Conservation (phyloP, 2,113 vertebrate species). For the Pseudorasbora parva region DNA sequence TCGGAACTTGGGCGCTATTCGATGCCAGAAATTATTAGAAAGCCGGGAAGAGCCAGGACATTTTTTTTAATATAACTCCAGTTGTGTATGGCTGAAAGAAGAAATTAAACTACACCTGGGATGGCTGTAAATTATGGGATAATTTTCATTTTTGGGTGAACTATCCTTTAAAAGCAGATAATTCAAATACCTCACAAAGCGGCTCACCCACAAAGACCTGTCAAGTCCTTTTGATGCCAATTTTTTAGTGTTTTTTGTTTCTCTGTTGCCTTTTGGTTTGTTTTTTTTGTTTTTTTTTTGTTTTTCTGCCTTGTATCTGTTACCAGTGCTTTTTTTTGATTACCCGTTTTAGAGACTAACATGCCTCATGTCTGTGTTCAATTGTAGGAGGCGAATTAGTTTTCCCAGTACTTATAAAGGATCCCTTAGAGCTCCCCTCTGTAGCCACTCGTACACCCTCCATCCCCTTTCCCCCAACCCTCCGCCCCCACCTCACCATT, state of each 20-base stretch:
- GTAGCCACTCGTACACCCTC: slow-evolving; percentile 95
- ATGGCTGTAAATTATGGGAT: no score
- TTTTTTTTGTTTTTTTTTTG: neutral
- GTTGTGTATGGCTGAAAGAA: no score
- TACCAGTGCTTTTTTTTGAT: slow-evolving; percentile 18
- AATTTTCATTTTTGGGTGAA: neutral
- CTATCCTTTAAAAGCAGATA: neutral
- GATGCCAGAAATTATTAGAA: no score
- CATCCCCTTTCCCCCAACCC: slow-evolving; percentile 96
- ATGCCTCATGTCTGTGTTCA: slow-evolving; percentile 76
- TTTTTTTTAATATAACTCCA: no score
- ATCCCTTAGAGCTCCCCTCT: slow-evolving; percentile 95
- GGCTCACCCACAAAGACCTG: slow-evolving; percentile 52
- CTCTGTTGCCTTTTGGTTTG: slow-evolving; percentile 22
- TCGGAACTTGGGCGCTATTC: no score
- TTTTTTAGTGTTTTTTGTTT: slow-evolving; percentile 18
- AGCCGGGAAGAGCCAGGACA: no score
- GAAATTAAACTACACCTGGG: no score
- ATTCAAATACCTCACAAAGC: neutral
- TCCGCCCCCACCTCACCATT: slow-evolving; percentile 98
- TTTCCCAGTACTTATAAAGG: slow-evolving; percentile 93
- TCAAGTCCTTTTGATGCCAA: slow-evolving; percentile 55
- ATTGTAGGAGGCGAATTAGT: slow-evolving; percentile 99
- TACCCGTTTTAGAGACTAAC: slow-evolving; percentile 52
- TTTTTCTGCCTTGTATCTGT: slow-evolving; percentile 29